Base-by-base conservation (phyloP, 2,797 vertebrate species). In the Microchirus variegatus region DNA sequence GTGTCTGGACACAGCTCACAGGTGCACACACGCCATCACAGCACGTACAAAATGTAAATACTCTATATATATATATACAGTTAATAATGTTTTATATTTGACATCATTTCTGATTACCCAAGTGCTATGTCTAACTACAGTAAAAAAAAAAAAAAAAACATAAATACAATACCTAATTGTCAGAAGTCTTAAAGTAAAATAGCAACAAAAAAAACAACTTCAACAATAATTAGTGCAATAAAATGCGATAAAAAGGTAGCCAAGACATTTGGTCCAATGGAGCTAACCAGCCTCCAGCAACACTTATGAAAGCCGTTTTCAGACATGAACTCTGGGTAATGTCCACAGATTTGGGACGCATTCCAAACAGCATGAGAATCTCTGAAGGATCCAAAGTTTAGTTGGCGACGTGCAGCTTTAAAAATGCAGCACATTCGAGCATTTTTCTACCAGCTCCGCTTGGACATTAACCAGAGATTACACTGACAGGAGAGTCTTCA, bases 151-250 rank as follows among this genome's bases (percentile, higher is more conserved):
- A 64, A 64, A n/a, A n/a, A n/a, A n/a, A 35, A 86, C 64, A 85
- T 78, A 87, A 80, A 88, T 81, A 87, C 43, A 76, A 86, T 66
- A 86, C 14, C 63, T 73, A 70, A 31, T 64, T 73, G 61, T 72
- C 67, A 83, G 45, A 75, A 18, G n/a, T 59, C 53, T 70, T 78
- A 57, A 72, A 51, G 54, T 57, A 57, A 70, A 60, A 44, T 45
- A 59, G 10, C 15, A 61, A 16, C n/a, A 46, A 61, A 64, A 44
- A 41, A 16, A 19, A 49, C 17, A 56, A 56, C 60, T 55, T 62
- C 62, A 63, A 70, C 75, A 63, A 63, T 49, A 78, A 70, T 76
- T 85, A 91, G 89, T 91, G 89, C 88, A 92, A 91, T 86, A 87
- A 37, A 86, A 88, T 83, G 86, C 73, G 80, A 77, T 72, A 71